Evolutionary conservation across 92 coral and sea anemone genomes (phyloP).

Genomic region (Chrysogorgia sp.): DNA sequence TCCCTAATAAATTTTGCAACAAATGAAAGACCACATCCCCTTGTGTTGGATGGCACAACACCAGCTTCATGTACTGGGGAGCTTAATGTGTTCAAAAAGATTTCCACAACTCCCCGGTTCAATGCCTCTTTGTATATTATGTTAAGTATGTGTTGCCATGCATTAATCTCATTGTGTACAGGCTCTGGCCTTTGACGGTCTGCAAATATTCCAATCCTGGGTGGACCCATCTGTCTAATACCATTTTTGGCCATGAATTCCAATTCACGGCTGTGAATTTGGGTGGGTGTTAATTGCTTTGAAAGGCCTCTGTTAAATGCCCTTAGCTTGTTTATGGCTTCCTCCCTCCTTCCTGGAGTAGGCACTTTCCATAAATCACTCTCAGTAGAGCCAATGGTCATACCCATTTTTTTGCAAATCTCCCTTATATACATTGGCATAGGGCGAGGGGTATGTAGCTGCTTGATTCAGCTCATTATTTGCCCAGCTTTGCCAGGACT

Average conservation of each 20-base stretch:
- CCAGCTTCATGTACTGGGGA: background rate
- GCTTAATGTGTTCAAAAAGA: conserved; percentile 24
- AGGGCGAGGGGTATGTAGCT: conserved; percentile 11
- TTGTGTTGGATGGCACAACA: background rate
- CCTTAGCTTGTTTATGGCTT: conserved; percentile 26
- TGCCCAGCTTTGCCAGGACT: conserved; percentile 76
- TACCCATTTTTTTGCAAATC: conserved; percentile 59
- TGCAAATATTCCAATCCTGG: conserved; percentile 64
- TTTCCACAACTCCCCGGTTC: conserved; percentile 42
- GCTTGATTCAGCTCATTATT: conserved; percentile 55
- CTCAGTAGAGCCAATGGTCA: conserved; percentile 49
- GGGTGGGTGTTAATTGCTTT: conserved; percentile 4
- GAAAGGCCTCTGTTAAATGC: conserved; percentile 24
- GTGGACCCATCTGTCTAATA: conserved; percentile 56
- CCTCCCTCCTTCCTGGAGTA: conserved; percentile 30
- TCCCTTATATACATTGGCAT: conserved; percentile 31
- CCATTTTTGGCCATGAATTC: conserved; percentile 65
- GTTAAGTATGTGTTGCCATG: conserved; percentile 68
- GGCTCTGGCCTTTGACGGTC: conserved; percentile 73
- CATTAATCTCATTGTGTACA: conserved; percentile 69
- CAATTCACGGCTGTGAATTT: conserved; percentile 38
- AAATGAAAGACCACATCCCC: conserved; percentile 67
- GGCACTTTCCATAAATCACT: conserved; percentile 54
- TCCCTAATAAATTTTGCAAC: conserved; percentile 47
- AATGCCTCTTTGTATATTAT: conserved; percentile 56